phyloP scores from a whole-genome alignment of 2,888 invertebrate species.

The Drosophila fungiperda region DNA sequence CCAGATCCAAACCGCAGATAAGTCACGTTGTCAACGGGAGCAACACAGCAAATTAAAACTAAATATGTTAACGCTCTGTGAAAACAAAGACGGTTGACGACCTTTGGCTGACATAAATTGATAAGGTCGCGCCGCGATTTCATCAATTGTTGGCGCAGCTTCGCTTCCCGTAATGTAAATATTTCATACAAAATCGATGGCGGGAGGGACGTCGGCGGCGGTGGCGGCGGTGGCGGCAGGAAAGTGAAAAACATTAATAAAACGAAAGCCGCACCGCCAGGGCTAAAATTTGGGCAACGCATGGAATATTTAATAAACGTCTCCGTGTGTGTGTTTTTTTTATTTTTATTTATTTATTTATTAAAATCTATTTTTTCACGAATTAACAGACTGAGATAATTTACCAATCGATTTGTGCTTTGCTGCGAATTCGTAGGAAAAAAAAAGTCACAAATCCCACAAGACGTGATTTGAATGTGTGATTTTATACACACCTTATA shows the following conservation, averaged over 20 bases:
- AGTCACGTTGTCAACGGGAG: constrained; percentile 43
- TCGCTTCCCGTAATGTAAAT: constrained; percentile 16
- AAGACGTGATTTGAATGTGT: constrained; percentile 4
- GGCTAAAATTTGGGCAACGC: neutral
- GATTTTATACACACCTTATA: neutral
- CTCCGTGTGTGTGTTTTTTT: neutral
- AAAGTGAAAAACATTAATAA: neutral
- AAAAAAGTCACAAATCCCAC: constrained; percentile 21
- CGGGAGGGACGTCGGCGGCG: no score
- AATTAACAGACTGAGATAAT: constrained; percentile 42
- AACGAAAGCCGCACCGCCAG: neutral
- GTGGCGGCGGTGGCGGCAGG: neutral
- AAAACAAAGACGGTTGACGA: constrained; percentile 44
- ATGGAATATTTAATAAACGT: constrained; percentile 8
- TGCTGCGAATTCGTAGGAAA: constrained; percentile 43
- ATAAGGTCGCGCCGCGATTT: constrained; percentile 61
- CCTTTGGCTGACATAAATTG: constrained; percentile 70
- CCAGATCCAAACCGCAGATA: constrained; percentile 38
- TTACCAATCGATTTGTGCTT: constrained; percentile 28
- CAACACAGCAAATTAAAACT: constrained; percentile 52
- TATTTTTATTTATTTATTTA: constrained; percentile 29
- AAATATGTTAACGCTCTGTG: constrained; percentile 49
- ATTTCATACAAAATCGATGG: constrained; percentile 10
- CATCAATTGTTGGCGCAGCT: constrained; percentile 25
- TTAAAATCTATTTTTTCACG: constrained; percentile 48